phyloP scores from a whole-genome alignment of 2,888 invertebrate genomes.

The Athripsodes cinereus region DNA sequence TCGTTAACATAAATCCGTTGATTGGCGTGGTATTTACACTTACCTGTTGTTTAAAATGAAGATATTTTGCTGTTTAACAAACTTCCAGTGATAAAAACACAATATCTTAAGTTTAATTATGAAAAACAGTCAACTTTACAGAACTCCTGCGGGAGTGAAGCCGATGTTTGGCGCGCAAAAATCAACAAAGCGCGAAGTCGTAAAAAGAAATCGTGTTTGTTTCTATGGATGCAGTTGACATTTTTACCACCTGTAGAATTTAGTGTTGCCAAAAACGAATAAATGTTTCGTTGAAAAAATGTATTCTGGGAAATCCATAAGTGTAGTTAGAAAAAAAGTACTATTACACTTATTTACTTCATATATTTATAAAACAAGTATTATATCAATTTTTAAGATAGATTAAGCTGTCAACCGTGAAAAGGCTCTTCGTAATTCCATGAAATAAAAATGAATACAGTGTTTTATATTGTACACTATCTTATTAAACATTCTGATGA shows the following conservation, averaged over 20 bases:
- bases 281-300: too few species aligned
- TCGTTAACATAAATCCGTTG: not conserved
- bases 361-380: too few species aligned
- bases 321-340: too few species aligned
- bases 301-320: too few species aligned
- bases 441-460: too few species aligned
- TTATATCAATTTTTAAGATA: too few species aligned
- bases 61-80: not conserved
- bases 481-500: too few species aligned
- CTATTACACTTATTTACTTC: too few species aligned
- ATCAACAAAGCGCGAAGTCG: conserved; percentile 3
- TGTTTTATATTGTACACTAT: too few species aligned
- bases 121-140: not conserved
- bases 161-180: conserved; percentile 6
- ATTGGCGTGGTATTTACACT: not conserved
- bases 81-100: not conserved
- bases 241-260: not conserved
- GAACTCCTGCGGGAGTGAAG: not conserved
- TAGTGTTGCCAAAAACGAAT: not conserved
- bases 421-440: too few species aligned
- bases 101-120: not conserved
- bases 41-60: not conserved
- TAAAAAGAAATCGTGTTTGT: not conserved
- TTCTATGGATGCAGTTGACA: not conserved
- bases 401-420: too few species aligned